These are phyloP conservation scores for Sprattus sprattus DNA, from an alignment of 2,113 vertebrate genomes.

Conservation along the genomic window DNA sequence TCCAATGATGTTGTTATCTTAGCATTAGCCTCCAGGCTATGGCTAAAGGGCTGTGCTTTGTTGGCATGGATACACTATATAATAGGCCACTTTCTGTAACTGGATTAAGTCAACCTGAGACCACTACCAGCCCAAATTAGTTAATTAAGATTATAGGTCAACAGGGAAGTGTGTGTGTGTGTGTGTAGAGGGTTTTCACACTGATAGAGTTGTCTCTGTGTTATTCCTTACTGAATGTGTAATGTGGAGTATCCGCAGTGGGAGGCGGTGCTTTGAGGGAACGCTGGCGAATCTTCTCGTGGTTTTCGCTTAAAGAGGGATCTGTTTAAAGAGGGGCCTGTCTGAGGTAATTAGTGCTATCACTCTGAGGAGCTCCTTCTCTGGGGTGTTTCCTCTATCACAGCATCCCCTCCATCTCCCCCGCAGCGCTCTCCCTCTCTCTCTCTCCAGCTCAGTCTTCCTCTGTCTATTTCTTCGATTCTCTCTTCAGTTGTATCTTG, in stretches of 20 bases:
- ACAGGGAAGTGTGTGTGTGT: neutral
- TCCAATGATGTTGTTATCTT: too few relatives aligned
- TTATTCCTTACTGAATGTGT: neutral
- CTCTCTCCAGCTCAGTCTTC: neutral
- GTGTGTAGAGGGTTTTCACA: neutral
- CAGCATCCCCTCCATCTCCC: neutral
- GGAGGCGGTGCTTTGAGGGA: neutral
- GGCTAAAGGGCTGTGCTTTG: too few relatives aligned
- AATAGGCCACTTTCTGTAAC: too few relatives aligned
- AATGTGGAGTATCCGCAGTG: neutral
- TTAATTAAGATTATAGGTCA: neutral
- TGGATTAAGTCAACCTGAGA: neutral
- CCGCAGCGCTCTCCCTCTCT: neutral
- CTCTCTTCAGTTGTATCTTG: conserved; percentile 30
- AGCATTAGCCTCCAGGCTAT: too few relatives aligned
- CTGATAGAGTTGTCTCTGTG: neutral
- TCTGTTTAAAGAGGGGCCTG: conserved; percentile 8
- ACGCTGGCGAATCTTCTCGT: neutral
- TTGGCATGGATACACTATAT: too few relatives aligned
- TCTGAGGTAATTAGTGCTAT: conserved; percentile 55
- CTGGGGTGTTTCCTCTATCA: neutral
- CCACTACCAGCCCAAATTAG: neutral
- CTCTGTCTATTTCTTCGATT: neutral
- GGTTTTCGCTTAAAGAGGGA: neutral
- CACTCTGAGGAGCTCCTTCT: conserved; percentile 9